These are phyloP conservation scores for Plebejus argus DNA, from an alignment of 2,888 invertebrate species.

Conservation along the genomic window DNA sequence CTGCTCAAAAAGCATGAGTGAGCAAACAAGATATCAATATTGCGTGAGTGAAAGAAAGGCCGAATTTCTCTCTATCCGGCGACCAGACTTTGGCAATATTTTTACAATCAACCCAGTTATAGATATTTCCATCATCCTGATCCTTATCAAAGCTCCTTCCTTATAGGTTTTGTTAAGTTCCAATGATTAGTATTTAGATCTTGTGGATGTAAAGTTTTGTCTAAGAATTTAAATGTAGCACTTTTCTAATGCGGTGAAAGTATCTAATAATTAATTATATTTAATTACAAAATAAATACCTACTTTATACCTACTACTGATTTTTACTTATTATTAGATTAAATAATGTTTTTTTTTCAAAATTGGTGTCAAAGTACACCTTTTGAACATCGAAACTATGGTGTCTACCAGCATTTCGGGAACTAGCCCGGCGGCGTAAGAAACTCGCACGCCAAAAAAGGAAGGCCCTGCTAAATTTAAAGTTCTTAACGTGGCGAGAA, in stretches of 20 bases:
- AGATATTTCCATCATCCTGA: background rate
- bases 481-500: no score
- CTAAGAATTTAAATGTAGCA: conserved; percentile 25
- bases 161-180: conserved; percentile 13
- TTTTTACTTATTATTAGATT: background rate
- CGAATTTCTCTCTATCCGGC: background rate
- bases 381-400: no score
- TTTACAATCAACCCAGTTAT: background rate
- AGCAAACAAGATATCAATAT: background rate
- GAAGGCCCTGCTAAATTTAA: no score
- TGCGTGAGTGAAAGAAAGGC: background rate
- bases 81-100: background rate
- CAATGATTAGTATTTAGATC: conserved; percentile 3
- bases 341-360: background rate
- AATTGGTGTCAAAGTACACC: no score
- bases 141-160: conserved; percentile 26
- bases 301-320: background rate
- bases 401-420: no score
- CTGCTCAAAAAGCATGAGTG: background rate
- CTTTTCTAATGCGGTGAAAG: conserved; percentile 32
- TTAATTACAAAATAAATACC: conserved; percentile 30
- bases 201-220: conserved; percentile 14
- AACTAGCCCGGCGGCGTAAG: no score
- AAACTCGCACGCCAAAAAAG: no score
- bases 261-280: conserved; percentile 29